Evolutionary conservation across 2,797 vertebrate species (phyloP).

Genomic region (Molossus alvarezi): DNA sequence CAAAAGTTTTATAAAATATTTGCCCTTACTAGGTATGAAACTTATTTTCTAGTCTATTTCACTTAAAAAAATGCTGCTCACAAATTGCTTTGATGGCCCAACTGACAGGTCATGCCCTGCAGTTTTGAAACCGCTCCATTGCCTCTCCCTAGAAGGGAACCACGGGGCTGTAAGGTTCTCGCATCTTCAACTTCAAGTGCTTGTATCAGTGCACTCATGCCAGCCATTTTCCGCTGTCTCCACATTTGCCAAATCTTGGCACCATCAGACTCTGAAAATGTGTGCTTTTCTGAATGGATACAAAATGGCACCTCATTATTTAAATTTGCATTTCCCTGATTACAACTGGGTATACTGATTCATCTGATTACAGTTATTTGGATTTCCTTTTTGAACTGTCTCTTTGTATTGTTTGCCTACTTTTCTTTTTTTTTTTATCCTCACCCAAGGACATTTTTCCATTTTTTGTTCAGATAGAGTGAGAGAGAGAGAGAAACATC

Average conservation of each 20-base stretch:
- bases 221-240: background rate
- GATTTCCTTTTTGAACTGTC: background rate
- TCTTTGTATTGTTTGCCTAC: background rate
- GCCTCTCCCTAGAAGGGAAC: background rate
- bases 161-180: background rate
- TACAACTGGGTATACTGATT: background rate
- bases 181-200: background rate
- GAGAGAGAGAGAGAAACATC: no score
- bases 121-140: no score
- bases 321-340: background rate
- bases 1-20: background rate
- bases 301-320: background rate
- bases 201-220: rapidly evolving
- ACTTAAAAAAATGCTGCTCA: background rate
- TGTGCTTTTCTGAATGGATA: background rate
- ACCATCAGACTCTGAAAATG: background rate
- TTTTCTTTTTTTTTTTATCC: no score
- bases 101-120: background rate
- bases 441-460: no score
- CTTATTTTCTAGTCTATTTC: background rate
- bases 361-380: background rate
- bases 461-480: no score
- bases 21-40: background rate
- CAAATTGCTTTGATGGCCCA: background rate
- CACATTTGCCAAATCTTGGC: background rate